Conservation (phyloP, 2,888 invertebrate genomes). For the Pammene fasciana region DNA sequence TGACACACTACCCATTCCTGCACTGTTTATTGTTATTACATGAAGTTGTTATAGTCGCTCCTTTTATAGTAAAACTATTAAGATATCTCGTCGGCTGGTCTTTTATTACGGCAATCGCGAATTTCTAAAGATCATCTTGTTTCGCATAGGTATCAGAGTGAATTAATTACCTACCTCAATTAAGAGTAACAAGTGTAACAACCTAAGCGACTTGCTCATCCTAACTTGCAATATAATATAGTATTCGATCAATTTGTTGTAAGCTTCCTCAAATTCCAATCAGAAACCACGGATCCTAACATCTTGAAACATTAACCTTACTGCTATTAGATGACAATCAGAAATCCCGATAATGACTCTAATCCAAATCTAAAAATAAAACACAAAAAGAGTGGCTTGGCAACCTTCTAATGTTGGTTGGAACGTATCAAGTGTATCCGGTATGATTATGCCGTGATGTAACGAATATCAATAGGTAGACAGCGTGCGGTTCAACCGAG, state of each 20-base stretch:
- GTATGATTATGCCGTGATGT: constrained; percentile 68
- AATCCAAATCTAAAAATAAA: constrained; percentile 35
- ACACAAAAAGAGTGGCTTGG: constrained; percentile 55
- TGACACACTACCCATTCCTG: not conserved
- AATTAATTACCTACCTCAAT: not conserved
- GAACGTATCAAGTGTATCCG: constrained; percentile 68
- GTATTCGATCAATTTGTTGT: constrained; percentile 11
- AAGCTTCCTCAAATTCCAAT: constrained; percentile 3
- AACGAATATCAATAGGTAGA: constrained; percentile 61
- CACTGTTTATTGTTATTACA: constrained; percentile 25
- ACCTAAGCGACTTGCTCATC: not conserved
- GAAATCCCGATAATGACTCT: constrained; percentile 26
- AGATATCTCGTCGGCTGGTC: constrained; percentile 7
- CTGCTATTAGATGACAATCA: constrained; percentile 20
- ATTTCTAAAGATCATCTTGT: constrained; percentile 10
- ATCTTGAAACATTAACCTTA: constrained; percentile 7
- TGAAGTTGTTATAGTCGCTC: constrained; percentile 25
- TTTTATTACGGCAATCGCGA: constrained; percentile 13
- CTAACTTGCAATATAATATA: constrained; percentile 7
- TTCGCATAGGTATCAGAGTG: constrained; percentile 14
- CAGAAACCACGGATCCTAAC: constrained; percentile 13
- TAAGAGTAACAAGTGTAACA: not conserved
- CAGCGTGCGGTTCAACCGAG: constrained; percentile 49
- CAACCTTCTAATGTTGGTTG: constrained; percentile 66
- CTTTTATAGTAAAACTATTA: constrained; percentile 29